These are phyloP conservation scores for Erithacus rubecula DNA, from an alignment of 2,797 vertebrate genomes.

Conservation along the genomic window DNA sequence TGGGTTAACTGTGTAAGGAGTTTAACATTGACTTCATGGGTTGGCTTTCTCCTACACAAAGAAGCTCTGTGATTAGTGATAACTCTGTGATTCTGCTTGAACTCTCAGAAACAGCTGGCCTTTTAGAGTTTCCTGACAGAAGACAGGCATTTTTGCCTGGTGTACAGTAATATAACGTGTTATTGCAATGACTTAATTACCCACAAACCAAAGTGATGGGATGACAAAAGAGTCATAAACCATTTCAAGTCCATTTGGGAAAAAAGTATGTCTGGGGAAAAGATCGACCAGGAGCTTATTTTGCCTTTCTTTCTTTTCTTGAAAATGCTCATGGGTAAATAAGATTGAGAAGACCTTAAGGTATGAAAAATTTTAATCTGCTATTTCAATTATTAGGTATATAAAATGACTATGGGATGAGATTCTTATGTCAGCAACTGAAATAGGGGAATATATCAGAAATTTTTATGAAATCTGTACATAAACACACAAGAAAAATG, in stretches of 20 bases:
- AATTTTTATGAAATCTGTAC: background rate
- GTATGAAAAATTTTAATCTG: background rate
- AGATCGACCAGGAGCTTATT: background rate
- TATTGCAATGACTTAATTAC: slow-evolving; percentile 38
- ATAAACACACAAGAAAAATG: background rate
- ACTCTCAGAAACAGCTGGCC: slow-evolving; percentile 7
- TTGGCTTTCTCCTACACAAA: background rate
- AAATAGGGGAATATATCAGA: background rate
- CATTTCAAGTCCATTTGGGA: background rate
- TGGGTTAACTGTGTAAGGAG: background rate
- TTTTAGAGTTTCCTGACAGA: slow-evolving; percentile 12
- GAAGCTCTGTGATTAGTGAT: background rate
- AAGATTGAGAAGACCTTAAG: background rate
- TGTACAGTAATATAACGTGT: background rate
- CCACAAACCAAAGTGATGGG: background rate
- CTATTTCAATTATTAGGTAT: background rate
- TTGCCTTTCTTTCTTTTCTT: background rate
- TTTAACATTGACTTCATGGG: background rate
- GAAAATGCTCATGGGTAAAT: background rate
- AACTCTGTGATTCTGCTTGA: background rate
- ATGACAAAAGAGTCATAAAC: slow-evolving; percentile 14
- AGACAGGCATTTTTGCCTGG: slow-evolving; percentile 4
- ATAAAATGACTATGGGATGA: background rate
- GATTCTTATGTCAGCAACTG: background rate
- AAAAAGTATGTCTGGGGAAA: background rate